phyloP scores from a whole-genome alignment of 2,797 vertebrate species.

The Poecile montanus region DNA sequence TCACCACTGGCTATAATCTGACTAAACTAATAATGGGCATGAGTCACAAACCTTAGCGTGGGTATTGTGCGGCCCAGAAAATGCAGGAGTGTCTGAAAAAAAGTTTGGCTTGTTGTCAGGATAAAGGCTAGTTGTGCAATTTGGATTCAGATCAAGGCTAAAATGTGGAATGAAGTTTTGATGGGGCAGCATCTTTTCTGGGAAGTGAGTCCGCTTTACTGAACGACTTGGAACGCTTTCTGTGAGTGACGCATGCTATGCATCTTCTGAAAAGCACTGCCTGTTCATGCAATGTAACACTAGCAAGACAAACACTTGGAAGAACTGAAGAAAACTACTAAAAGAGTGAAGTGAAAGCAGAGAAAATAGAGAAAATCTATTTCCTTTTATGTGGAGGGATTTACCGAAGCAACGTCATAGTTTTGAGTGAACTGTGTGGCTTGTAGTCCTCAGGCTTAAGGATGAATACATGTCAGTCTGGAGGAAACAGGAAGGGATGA shows the following conservation, averaged over 20 bases:
- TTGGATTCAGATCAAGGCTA: not conserved
- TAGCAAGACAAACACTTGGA: not conserved
- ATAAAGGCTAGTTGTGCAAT: not conserved
- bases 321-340: not conserved
- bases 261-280: not conserved
- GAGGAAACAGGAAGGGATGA: conserved; percentile 22
- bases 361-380: not conserved
- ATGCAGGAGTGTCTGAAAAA: not conserved
- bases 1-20: not conserved
- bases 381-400: not conserved
- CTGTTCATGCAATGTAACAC: not conserved
- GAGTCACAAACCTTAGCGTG: not conserved
- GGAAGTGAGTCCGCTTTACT: not conserved
- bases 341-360: not conserved
- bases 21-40: not conserved
- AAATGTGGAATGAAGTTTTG: not conserved
- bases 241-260: not conserved
- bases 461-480: not conserved
- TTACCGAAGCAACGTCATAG: not conserved
- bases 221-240: not conserved
- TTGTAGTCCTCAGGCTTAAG: not conserved
- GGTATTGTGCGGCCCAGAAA: not conserved
- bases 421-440: not conserved
- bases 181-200: not conserved
- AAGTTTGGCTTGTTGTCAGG: not conserved